Percentiles rank a stretch among this genome's conserved stretches.
Evolutionary conservation across 2,797 vertebrate species (phyloP).

Genomic region (Sebastiscus tertius): DNA sequence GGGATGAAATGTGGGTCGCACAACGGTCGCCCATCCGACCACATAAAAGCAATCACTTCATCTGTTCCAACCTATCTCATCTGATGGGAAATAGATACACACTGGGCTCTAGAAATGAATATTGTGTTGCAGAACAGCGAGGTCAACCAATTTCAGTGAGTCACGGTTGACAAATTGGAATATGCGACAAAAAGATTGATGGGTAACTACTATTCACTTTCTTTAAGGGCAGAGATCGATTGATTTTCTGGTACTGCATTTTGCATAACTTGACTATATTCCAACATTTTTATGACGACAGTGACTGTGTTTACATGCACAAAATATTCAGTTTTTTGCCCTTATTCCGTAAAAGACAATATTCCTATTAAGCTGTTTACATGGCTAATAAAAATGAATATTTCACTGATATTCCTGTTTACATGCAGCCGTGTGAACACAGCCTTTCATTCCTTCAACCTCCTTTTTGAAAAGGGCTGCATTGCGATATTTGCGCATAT

Average conservation of each 20-base stretch:
- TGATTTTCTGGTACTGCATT: constrained; percentile 6
- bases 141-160: constrained; percentile 29
- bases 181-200: constrained; percentile 43
- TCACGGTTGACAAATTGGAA: constrained; percentile 38
- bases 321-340: background rate
- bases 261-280: constrained; percentile 6
- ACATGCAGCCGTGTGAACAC: too few species aligned
- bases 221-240: constrained; percentile 6
- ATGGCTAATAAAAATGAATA: background rate
- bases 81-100: constrained; percentile 48
- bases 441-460: too few species aligned
- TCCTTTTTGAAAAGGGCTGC: too few species aligned
- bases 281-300: background rate
- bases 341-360: background rate
- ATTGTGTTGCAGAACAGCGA: constrained; percentile 25
- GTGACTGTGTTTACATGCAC: background rate
- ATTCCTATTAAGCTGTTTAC: background rate
- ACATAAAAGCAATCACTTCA: constrained; percentile 63
- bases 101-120: constrained; percentile 16
- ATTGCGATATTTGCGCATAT: too few species aligned
- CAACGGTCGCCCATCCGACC: constrained; percentile 57
- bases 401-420: background rate
- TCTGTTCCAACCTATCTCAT: constrained; percentile 50
- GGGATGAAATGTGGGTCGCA: constrained; percentile 46
- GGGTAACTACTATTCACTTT: background rate